These are phyloP conservation scores for Bungarus multicinctus DNA, from an alignment of 2,113 vertebrate species.

Conservation along the genomic window DNA sequence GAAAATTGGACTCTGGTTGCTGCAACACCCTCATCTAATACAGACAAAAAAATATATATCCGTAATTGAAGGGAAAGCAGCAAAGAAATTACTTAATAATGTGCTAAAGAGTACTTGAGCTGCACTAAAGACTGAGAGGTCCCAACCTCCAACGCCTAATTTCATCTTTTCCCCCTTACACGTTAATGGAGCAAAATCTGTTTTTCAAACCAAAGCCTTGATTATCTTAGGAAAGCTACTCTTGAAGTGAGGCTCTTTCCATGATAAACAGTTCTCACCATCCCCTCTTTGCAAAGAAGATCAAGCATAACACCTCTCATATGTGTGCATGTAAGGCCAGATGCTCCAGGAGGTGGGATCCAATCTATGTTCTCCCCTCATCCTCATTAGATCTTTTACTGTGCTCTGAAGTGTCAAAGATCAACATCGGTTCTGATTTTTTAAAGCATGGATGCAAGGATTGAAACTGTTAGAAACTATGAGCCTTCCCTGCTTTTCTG, in stretches of 20 bases:
- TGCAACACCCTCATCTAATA: constrained; percentile 38
- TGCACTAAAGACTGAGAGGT: constrained; percentile 13
- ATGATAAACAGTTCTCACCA: not conserved
- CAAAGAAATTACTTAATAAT: constrained; percentile 26
- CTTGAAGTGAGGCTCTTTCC: not conserved
- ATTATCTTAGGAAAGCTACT: not conserved
- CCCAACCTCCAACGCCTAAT: not conserved
- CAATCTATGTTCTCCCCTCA: not conserved
- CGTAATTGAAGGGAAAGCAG: constrained; percentile 39
- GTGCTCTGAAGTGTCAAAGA: not conserved
- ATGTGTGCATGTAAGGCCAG: not conserved
- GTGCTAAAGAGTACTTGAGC: constrained; percentile 25
- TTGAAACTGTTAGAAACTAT: not conserved
- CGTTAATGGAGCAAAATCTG: not conserved
- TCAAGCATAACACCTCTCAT: not conserved
- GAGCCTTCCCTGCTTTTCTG: not conserved
- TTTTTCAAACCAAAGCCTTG: not conserved
- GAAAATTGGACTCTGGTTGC: constrained; percentile 42
- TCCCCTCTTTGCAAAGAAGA: not conserved
- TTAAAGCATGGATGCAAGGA: not conserved
- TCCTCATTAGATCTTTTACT: not conserved
- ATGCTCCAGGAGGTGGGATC: not conserved
- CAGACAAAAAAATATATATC: not conserved
- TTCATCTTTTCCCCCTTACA: not conserved
- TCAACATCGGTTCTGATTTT: not conserved